Percentiles rank a stretch among this genome's conserved stretches.
Conservation (phyloP, 2,888 invertebrate genomes). For the Tricholauxania praeusta region DNA sequence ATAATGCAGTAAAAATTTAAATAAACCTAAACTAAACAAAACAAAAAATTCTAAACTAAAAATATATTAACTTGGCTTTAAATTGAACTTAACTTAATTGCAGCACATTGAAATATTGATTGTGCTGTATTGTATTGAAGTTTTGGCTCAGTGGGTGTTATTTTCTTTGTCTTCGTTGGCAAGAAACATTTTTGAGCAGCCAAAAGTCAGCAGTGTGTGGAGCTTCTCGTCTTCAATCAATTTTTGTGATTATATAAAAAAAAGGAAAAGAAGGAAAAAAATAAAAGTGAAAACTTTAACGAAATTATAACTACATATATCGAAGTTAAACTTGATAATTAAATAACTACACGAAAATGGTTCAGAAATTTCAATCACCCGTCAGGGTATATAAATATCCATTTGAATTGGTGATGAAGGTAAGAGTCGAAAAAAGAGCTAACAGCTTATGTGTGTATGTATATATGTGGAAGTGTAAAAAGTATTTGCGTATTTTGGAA, state of each 20-base stretch:
- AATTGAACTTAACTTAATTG: not conserved
- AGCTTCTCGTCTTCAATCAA: too few species aligned
- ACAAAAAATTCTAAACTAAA: not conserved
- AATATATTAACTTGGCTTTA: constrained; percentile 1
- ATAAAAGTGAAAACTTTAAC: constrained; percentile 13
- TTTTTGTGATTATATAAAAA: constrained; percentile 6
- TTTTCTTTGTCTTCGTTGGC: too few species aligned
- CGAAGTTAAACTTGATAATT: not conserved
- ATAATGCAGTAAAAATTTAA: constrained; percentile 12
- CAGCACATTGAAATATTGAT: constrained; percentile 32
- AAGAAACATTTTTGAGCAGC: too few species aligned
- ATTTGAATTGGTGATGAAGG: constrained; percentile 96
- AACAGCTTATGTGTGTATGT: not conserved
- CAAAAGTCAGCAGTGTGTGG: too few species aligned
- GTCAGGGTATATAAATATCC: constrained; percentile 95
- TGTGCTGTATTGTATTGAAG: constrained; percentile 10
- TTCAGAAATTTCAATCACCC: constrained; percentile 95
- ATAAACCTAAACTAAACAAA: not conserved
- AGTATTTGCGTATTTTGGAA: not conserved
- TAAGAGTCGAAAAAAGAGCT: constrained; percentile 69
- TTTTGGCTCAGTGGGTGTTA: constrained; percentile 9
- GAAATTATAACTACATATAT: not conserved
- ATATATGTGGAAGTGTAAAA: constrained; percentile 3
- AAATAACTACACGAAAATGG: constrained; percentile 73
- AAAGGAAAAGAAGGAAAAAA: constrained; percentile 16